These are phyloP conservation scores for Cyphomyrus discorhynchus DNA, from an alignment of 2,113 vertebrate species.

Conservation along the genomic window DNA sequence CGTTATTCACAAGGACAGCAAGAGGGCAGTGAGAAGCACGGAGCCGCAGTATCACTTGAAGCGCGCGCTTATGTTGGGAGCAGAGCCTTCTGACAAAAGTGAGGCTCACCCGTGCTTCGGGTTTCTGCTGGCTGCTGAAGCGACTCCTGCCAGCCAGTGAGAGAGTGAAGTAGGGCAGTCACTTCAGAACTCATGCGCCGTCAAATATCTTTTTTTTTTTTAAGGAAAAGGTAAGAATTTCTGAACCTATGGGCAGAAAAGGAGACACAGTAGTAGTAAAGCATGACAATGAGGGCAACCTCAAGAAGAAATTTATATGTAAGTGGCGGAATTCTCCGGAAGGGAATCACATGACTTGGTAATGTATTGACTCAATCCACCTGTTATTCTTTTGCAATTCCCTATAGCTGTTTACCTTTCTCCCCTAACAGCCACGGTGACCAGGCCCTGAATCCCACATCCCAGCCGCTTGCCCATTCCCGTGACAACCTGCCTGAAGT, in stretches of 20 bases:
- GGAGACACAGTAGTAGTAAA: neutral
- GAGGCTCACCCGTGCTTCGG: neutral
- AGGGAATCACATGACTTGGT: neutral
- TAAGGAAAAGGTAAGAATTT: neutral
- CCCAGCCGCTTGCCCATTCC: neutral
- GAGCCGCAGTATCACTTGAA: neutral
- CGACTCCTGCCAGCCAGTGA: neutral
- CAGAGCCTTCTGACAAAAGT: neutral
- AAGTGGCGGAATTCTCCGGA: neutral
- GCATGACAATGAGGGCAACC: neutral
- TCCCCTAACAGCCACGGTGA: neutral
- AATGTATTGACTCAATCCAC: neutral
- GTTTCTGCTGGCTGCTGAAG: neutral
- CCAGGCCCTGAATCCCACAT: neutral
- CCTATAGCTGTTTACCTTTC: neutral
- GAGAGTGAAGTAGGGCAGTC: neutral
- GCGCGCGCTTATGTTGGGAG: neutral
- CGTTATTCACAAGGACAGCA: neutral
- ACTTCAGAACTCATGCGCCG: neutral
- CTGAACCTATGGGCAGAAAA: neutral
- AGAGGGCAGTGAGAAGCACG: neutral
- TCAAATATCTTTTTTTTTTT: neutral
- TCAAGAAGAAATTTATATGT: neutral
- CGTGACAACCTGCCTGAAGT: neutral
- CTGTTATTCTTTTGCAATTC: neutral